Base-by-base conservation (phyloP, 2,888 invertebrate genomes). In the Hesperia comma region DNA sequence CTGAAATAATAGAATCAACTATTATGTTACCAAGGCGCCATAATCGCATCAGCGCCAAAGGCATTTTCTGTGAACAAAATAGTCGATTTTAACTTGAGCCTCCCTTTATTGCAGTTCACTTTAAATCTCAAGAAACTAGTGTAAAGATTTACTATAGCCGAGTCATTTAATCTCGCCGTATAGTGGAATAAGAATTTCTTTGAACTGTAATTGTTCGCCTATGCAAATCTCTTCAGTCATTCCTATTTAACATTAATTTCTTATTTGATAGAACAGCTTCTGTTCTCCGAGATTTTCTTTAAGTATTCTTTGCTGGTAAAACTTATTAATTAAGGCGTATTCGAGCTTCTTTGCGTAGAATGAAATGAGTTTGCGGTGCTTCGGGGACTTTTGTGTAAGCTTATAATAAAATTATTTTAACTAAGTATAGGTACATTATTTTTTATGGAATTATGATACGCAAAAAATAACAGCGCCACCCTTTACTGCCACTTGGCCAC, bases 141-240 rank as follows among this genome's bases (percentile, higher is more conserved):
- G 51, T 51, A 51, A 51, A 54, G 32, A 32, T 54, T 33, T 32
- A 10, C 54, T 33, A 54, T 15, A 54, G 33, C 12, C 14, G 6
- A 54, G 54, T 60, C 53, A 43, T 57, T 57, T 57, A 57, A 57
- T 57, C 57, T 57, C 43, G 57, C 6, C 57, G 21, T 41, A 43
- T 41, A 58, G 40, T 32, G 26, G 15, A 41, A 58, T 43, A 58
- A 46, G 41, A 58, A 41, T 41, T 7, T 21, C 43, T 58, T 40
- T 41, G 26, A 58, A 58, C 43, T 3, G 43, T 43, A 58, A 58
- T 58, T 58, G 58, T 58, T 32, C 43, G 26, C 8, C 58, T 58
- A 58, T 58, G 58, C 43, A 58, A 58, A 58, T 58, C 15, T 58
- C 58, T 41, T 58, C 21, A 46, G 40, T 43, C 41, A 58, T 58